phyloP scores from a whole-genome alignment of 2,113 vertebrate species.

The Poicephalus gulielmi region DNA sequence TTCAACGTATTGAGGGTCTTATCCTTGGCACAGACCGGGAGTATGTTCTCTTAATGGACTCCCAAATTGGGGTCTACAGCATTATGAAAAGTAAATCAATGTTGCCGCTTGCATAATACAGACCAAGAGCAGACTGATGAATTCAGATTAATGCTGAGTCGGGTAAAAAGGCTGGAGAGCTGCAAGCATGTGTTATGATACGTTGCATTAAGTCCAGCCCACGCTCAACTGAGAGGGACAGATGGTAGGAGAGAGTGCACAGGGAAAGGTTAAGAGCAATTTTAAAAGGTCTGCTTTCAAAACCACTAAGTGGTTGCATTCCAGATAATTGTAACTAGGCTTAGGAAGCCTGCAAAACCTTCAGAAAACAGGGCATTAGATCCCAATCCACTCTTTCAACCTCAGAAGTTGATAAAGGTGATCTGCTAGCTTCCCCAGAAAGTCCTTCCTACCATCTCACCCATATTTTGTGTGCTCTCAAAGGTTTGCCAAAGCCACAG shows the following conservation, averaged over 20 bases:
- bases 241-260: constrained; percentile 26
- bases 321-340: neutral
- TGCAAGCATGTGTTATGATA: neutral
- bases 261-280: constrained; percentile 39
- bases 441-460: neutral
- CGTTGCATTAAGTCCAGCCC: neutral
- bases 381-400: neutral
- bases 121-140: neutral
- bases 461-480: neutral
- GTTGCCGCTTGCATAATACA: neutral
- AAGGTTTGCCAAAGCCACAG: neutral
- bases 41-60: neutral
- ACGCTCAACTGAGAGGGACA: constrained; percentile 29
- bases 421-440: neutral
- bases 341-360: neutral
- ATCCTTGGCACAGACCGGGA: neutral
- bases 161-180: neutral
- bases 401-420: neutral
- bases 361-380: neutral
- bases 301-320: neutral
- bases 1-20: neutral
- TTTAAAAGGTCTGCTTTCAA: constrained; percentile 9
- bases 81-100: neutral
- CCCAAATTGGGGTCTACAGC: neutral
- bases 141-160: constrained; percentile 35